Conservation (phyloP, 2,113 vertebrate species). For the Plecotus auritus region DNA sequence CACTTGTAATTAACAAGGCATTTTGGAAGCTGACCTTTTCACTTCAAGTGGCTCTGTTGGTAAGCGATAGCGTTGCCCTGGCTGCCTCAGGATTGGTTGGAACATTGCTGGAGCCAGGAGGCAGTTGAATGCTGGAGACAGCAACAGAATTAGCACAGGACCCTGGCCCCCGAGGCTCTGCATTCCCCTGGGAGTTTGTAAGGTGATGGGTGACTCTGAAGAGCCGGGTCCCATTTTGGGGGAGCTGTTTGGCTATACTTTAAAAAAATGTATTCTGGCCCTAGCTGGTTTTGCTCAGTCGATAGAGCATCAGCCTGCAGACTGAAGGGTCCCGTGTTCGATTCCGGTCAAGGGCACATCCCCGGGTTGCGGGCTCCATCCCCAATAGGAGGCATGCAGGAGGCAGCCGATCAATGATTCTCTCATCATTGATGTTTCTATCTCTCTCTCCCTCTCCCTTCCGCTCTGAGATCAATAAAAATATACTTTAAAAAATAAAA, state of each 20-base stretch:
- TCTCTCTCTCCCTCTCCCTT: too few relatives aligned
- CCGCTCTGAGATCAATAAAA: too few relatives aligned
- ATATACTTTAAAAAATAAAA: too few relatives aligned
- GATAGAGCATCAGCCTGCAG: too few relatives aligned
- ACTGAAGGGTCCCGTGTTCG: too few relatives aligned
- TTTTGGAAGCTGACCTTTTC: conserved; percentile 60
- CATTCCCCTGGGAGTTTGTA: neutral
- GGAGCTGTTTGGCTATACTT: neutral
- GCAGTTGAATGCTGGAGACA: conserved; percentile 55
- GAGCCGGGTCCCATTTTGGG: neutral
- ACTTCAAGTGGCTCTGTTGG: conserved; percentile 46
- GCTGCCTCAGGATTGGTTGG: conserved; percentile 35
- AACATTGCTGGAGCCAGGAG: conserved; percentile 9
- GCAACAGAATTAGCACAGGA: conserved; percentile 27
- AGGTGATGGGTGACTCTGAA: neutral
- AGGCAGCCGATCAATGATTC: too few relatives aligned
- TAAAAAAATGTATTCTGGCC: neutral
- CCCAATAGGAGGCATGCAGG: too few relatives aligned
- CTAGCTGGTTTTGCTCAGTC: too few relatives aligned
- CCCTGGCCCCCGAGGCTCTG: neutral
- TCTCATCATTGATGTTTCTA: too few relatives aligned
- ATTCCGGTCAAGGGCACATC: too few relatives aligned
- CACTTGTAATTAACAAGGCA: neutral
- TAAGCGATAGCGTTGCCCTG: conserved; percentile 52
- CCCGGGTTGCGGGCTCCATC: too few relatives aligned